Evolutionary conservation across 2,888 invertebrate genomes (phyloP), one percentile per base, ranked within the genome.

Genomic region (Netelia virgata): DNA sequence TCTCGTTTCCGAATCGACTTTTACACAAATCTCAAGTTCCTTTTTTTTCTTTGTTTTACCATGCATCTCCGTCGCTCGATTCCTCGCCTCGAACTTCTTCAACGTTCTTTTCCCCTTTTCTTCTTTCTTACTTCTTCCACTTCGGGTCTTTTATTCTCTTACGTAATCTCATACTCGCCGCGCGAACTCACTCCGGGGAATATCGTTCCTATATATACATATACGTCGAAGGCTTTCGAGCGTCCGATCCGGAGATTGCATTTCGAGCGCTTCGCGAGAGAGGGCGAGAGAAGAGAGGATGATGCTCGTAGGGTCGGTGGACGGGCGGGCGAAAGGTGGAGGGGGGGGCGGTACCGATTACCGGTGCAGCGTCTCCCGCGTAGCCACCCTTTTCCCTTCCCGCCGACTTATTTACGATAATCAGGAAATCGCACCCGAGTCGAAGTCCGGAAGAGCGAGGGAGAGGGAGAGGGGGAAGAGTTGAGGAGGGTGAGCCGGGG

Each of bases 211-310:
- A 64, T 78, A 50, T 53, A 63, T 41, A 53, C 16, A n/a, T 1
- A n/a, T 23, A 28, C 73, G 55, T 11, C 14, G 50, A 36, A 10
- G 69, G 16, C 63, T 69, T 64, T 77, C 69, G n/a, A 50, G 41
- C 73, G 69, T 68, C 50, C 69, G 64, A 82, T 73, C 63, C 69
- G 77, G 84, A 82, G 69, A 82, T 84, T 74, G 64, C 82, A 78
- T 77, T 77, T 82, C 63, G 57, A 82, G 59, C 61, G 70, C 79
- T 83, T 55, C 23, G 6, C 43, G 57, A 57, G 50, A n/a, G 28
- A 16, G 50, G 50, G 8, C 50, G 50, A 50, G 50, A n/a, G 50
- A 8, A 11, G 11, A 50, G n/a, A 50, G 50, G 11, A 50, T 50
- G 50, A 50, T 3, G 50, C 14, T 50, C 14, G 50, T 59, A 43